phyloP scores from a whole-genome alignment of 1,140 invertebrate genomes.

The Arctopsyche grandis region DNA sequence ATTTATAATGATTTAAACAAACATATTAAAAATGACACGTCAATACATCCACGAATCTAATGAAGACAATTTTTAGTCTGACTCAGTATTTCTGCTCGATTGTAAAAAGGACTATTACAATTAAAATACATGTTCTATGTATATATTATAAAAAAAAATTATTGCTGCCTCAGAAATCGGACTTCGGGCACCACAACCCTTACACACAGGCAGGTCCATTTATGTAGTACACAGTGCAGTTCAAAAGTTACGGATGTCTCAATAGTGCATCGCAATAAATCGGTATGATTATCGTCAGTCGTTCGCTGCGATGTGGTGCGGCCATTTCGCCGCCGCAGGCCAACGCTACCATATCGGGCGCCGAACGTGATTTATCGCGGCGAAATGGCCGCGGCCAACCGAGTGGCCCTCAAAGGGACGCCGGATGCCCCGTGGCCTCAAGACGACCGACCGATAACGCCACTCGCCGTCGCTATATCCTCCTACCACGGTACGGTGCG shows the following conservation, averaged over 20 bases:
- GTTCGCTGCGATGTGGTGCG: not conserved
- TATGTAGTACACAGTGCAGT: no score
- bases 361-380: constrained; percentile 6
- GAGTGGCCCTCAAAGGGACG: not conserved
- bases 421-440: not conserved
- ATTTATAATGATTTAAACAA: no score
- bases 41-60: no score
- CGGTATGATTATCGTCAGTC: constrained; percentile 14
- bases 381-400: not conserved
- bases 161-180: no score
- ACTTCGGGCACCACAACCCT: no score
- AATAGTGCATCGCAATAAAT: constrained; percentile 20
- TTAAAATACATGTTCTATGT: no score
- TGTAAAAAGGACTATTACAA: no score
- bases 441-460: not conserved
- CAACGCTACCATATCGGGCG: constrained; percentile 10
- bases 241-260: not conserved
- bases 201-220: no score
- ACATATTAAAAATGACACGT: no score
- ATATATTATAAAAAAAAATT: no score
- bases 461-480: not conserved
- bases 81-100: no score
- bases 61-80: no score
- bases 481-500: not conserved
- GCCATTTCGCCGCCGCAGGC: constrained; percentile 6